Evolutionary conservation across 2,113 vertebrate species (phyloP).

Genomic region (Thamnophis sirtalis): DNA sequence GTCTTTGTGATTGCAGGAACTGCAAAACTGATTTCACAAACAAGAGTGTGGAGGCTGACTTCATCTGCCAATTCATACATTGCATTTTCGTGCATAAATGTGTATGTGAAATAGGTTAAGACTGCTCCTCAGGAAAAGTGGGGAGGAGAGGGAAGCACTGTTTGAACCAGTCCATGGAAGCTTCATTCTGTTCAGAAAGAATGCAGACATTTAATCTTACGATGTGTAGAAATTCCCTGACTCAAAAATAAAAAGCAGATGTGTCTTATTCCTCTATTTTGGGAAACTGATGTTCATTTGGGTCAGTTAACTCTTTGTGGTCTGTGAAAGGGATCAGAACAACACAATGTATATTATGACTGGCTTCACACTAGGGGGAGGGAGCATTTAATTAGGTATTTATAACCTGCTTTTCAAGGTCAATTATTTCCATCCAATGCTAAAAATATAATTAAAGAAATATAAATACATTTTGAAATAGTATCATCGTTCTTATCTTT

Average conservation of each 20-base stretch:
- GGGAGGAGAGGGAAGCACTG: not conserved
- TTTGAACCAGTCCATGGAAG: slow-evolving; percentile 50
- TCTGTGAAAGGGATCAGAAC: slow-evolving; percentile 4
- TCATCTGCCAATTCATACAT: slow-evolving; percentile 1
- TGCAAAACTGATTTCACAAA: not conserved
- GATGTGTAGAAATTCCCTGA: slow-evolving; percentile 50
- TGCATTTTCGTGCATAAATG: not conserved
- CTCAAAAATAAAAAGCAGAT: slow-evolving; percentile 78
- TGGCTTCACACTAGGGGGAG: not conserved
- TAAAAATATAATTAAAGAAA: not conserved
- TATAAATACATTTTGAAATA: not conserved
- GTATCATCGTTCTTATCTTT: not conserved
- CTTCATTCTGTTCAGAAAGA: slow-evolving; percentile 69
- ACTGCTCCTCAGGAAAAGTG: not conserved
- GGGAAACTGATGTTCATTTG: slow-evolving; percentile 48
- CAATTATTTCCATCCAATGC: not conserved
- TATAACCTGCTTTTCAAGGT: not conserved
- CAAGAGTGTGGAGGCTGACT: not conserved
- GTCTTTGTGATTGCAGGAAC: not conserved
- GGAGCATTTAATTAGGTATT: not conserved
- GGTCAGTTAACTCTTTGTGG: slow-evolving; percentile 56
- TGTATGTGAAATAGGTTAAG: not conserved
- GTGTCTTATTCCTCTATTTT: slow-evolving; percentile 50
- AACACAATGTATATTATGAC: not conserved
- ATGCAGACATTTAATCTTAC: slow-evolving; percentile 66